Evolutionary conservation across 2,888 invertebrate genomes (phyloP).

Genomic region (Hemithea aestivaria): DNA sequence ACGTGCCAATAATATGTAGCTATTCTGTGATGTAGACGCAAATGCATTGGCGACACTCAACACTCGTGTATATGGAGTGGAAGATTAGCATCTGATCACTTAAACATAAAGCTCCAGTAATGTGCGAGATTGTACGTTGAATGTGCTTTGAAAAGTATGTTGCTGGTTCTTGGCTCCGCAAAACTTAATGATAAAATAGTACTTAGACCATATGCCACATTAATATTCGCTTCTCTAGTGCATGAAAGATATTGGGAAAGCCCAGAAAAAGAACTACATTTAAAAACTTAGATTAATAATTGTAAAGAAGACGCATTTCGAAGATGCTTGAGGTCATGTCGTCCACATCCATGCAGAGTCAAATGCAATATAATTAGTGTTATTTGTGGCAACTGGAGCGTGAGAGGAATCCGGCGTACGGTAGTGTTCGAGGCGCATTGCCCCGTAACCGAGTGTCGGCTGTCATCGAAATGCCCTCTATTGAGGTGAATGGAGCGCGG

Average conservation of each 20-base stretch:
- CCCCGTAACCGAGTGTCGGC: conserved; percentile 59
- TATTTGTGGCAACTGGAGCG: conserved; percentile 74
- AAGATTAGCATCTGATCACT: no score
- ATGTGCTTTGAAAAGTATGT: no score
- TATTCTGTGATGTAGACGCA: conserved; percentile 41
- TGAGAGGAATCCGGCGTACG: conserved; percentile 70
- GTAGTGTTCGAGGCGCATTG: conserved; percentile 60
- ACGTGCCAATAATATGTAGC: conserved; percentile 31
- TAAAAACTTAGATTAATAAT: no score
- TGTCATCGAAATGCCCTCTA: conserved; percentile 49
- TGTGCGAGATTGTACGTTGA: no score
- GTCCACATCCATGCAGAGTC: conserved; percentile 48
- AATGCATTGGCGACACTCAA: conserved; percentile 21
- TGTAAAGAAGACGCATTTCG: conserved; percentile 16
- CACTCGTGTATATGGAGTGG: no score
- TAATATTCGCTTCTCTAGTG: no score
- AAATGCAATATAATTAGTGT: conserved; percentile 69
- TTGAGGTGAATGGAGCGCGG: conserved; percentile 37
- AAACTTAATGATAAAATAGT: no score
- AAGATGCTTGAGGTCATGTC: conserved; percentile 33
- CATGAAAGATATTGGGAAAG: no score
- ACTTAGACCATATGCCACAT: no score
- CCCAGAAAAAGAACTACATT: no score
- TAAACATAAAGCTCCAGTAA: no score
- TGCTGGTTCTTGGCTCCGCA: no score